Conservation (phyloP, 2,888 invertebrate genomes). For the Selenia dentaria region DNA sequence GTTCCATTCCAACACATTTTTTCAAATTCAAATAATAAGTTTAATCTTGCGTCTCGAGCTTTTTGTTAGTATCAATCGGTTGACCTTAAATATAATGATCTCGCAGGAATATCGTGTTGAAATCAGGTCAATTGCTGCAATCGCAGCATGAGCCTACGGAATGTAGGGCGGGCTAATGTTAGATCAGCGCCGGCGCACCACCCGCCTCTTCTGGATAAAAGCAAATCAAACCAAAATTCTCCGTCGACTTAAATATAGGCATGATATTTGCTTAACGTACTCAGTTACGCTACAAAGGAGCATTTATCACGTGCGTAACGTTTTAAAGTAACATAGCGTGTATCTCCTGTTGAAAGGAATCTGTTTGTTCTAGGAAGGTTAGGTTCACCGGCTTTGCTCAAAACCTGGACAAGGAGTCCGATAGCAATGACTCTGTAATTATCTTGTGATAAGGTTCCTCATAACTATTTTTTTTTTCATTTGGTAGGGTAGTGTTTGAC, state of each 20-base stretch:
- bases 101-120: slow-evolving; percentile 52
- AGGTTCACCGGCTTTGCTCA: too few species aligned
- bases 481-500: too few species aligned
- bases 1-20: too few species aligned
- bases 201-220: slow-evolving; percentile 57
- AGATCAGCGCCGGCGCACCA: slow-evolving; percentile 60
- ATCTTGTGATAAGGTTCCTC: too few species aligned
- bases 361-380: too few species aligned
- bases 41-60: too few species aligned
- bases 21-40: too few species aligned
- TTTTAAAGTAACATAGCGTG: too few species aligned
- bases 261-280: slow-evolving; percentile 25
- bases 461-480: too few species aligned
- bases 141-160: slow-evolving; percentile 64
- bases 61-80: too few species aligned
- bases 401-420: neutral
- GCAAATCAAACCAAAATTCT: slow-evolving; percentile 47
- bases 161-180: slow-evolving; percentile 78
- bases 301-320: slow-evolving; percentile 1
- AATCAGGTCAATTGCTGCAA: slow-evolving; percentile 73
- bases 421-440: too few species aligned
- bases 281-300: slow-evolving; percentile 2
- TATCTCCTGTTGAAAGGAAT: too few species aligned
- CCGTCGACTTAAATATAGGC: slow-evolving; percentile 44
- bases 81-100: slow-evolving; percentile 34